Evolutionary conservation across 1,140 invertebrate species (phyloP).

Genomic region (Drosophila kepulauana): DNA sequence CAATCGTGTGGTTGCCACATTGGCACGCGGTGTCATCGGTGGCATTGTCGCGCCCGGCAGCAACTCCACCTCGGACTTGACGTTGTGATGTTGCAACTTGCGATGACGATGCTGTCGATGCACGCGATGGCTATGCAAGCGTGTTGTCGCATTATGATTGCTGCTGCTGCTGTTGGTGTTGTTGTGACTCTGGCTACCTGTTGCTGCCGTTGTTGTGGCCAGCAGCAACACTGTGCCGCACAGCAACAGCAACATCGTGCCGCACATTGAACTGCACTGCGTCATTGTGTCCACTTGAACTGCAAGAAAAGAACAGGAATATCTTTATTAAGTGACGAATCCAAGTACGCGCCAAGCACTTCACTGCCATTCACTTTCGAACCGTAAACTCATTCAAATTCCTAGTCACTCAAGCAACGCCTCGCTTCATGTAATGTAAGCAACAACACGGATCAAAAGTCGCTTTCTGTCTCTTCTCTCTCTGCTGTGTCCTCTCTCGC

Average conservation of each 20-base stretch:
- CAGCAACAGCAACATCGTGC: constrained; percentile 31
- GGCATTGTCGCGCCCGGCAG: constrained; percentile 62
- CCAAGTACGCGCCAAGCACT: constrained; percentile 10
- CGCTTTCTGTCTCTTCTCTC: constrained; percentile 19
- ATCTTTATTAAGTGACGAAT: constrained; percentile 69
- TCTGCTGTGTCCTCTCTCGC: constrained; percentile 28
- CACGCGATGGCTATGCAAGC: constrained; percentile 45
- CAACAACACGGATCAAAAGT: constrained; percentile 69
- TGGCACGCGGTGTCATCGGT: constrained; percentile 14
- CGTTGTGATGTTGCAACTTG: constrained; percentile 12
- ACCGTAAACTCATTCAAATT: constrained; percentile 66
- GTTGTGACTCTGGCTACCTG: constrained; percentile 50
- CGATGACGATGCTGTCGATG: constrained; percentile 59
- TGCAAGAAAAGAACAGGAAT: constrained; percentile 43
- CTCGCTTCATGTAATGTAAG: constrained; percentile 69
- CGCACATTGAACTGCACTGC: constrained; percentile 16
- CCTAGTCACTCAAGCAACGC: constrained; percentile 58
- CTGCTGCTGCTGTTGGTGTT: constrained; percentile 24
- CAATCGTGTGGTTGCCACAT: constrained; percentile 58
- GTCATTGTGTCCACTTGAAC: constrained; percentile 41
- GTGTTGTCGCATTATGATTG: constrained; percentile 30
- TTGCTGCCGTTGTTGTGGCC: constrained; percentile 38
- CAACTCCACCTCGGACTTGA: constrained; percentile 66
- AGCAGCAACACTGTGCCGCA: constrained; percentile 59
- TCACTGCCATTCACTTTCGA: constrained; percentile 37